Evolutionary conservation across 2,888 invertebrate genomes (phyloP).

Genomic region (Drosophila recens): DNA sequence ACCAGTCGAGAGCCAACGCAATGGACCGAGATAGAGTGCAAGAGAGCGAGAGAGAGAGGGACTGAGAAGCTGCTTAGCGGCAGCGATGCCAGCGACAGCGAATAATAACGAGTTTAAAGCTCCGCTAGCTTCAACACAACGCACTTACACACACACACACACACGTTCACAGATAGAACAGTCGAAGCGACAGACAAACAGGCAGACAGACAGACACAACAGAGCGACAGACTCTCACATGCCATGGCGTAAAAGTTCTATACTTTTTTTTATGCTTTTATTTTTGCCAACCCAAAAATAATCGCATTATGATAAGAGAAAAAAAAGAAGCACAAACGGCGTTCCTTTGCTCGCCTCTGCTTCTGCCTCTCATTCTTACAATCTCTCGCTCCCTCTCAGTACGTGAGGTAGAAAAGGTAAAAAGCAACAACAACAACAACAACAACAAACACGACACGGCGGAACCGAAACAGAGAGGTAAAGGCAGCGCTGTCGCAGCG

Average conservation of each 20-base stretch:
- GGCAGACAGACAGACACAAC: constrained; percentile 18
- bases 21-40: constrained; percentile 23
- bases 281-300: constrained; percentile 70
- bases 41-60: constrained; percentile 17
- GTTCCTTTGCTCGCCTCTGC: constrained; percentile 15
- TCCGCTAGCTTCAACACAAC: constrained; percentile 62
- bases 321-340: constrained; percentile 39
- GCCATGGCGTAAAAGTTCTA: constrained; percentile 65
- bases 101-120: constrained; percentile 77
- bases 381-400: constrained; percentile 10
- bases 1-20: constrained; percentile 24
- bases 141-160: constrained; percentile 27
- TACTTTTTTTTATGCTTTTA: constrained; percentile 65
- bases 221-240: constrained; percentile 41
- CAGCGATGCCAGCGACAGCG: constrained; percentile 20
- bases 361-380: background rate
- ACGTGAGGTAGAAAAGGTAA: constrained; percentile 49
- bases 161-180: constrained; percentile 22
- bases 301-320: constrained; percentile 72
- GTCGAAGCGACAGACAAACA: constrained; percentile 15
- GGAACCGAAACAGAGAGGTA: constrained; percentile 31
- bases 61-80: constrained; percentile 60
- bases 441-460: constrained; percentile 22
- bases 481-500: constrained; percentile 38
- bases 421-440: constrained; percentile 7